Evolutionary conservation across 2,113 vertebrate species (phyloP).

Genomic region (Limnothrissa miodon): DNA sequence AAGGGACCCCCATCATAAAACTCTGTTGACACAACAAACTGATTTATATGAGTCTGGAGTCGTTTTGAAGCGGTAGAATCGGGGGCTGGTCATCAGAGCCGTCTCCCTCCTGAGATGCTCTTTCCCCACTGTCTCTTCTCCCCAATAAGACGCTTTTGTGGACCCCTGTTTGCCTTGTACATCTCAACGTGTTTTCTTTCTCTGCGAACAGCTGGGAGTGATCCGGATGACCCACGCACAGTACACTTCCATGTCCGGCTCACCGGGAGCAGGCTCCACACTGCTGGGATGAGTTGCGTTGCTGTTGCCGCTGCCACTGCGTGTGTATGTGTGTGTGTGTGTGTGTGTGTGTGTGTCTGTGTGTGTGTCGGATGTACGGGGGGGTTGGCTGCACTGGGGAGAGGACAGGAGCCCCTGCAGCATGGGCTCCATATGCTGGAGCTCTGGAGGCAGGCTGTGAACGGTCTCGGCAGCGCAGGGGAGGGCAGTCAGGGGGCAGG

Average conservation of each 20-base stretch:
- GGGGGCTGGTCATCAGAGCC: neutral
- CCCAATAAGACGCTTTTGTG: neutral
- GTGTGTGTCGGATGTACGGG: neutral
- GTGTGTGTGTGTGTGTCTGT: neutral
- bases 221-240: constrained; percentile 38
- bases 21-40: neutral
- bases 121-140: neutral
- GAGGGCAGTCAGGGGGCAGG: constrained; percentile 64
- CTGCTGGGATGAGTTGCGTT: constrained; percentile 27
- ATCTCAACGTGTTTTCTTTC: constrained; percentile 43
- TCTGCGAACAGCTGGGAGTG: constrained; percentile 41
- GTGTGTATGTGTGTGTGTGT: neutral
- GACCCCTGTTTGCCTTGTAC: constrained; percentile 22
- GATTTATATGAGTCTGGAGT: neutral
- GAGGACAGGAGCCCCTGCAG: constrained; percentile 52
- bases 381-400: constrained; percentile 43
- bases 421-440: constrained; percentile 71
- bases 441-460: constrained; percentile 65
- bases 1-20: neutral
- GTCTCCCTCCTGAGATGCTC: neutral
- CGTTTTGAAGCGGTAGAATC: neutral
- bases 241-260: constrained; percentile 50
- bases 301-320: neutral
- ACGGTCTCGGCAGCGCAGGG: constrained; percentile 53
- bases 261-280: constrained; percentile 46